These are phyloP conservation scores for Lordiphosa clarofinis DNA, from an alignment of 1,140 invertebrate species.

Conservation along the genomic window DNA sequence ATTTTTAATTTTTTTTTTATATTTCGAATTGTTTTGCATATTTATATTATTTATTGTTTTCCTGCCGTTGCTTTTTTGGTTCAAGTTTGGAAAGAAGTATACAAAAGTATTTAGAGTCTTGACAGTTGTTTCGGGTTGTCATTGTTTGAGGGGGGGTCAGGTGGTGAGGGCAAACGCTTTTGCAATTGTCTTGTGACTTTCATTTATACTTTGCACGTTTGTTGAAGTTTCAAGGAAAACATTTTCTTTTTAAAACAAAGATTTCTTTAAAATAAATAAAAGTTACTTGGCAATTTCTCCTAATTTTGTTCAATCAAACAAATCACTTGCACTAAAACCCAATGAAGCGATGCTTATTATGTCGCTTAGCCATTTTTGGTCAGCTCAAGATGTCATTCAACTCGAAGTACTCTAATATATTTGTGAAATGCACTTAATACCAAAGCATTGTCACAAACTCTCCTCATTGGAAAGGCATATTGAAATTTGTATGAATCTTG, in stretches of 20 bases:
- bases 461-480: neutral
- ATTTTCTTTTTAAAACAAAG: too few relatives aligned
- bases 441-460: constrained; percentile 20
- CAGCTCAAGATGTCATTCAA: constrained; percentile 38
- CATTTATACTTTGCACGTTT: constrained; percentile 54
- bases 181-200: constrained; percentile 53
- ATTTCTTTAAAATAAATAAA: constrained; percentile 10
- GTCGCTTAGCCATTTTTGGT: constrained; percentile 25
- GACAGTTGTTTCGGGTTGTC: constrained; percentile 42
- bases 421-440: constrained; percentile 35
- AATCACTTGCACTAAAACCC: constrained; percentile 43
- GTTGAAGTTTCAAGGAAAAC: neutral
- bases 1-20: constrained; percentile 26
- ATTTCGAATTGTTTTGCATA: constrained; percentile 54
- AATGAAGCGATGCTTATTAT: constrained; percentile 42
- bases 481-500: neutral
- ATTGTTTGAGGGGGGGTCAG: constrained; percentile 1
- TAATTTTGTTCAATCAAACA: constrained; percentile 30
- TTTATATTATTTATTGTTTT: constrained; percentile 76
- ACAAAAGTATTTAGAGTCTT: constrained; percentile 65
- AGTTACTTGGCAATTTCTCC: constrained; percentile 16
- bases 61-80: constrained; percentile 9
- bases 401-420: constrained; percentile 9
- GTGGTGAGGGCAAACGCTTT: constrained; percentile 14
- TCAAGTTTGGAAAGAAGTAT: constrained; percentile 42